Evolutionary conservation across 2,113 vertebrate genomes (phyloP).

Genomic region (Bolborhynchus lineola): DNA sequence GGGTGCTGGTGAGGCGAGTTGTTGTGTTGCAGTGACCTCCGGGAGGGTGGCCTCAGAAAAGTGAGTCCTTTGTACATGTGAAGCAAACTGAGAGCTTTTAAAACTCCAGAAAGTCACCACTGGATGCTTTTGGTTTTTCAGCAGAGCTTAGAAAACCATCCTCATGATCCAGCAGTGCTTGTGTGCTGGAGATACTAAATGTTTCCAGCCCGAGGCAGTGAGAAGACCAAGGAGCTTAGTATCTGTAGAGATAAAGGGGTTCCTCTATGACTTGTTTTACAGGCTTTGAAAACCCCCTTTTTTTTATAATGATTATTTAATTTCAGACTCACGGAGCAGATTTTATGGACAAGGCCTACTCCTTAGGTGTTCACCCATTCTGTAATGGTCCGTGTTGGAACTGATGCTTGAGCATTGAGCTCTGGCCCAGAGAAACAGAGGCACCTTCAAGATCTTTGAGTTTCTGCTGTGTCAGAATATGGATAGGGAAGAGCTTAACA

Average conservation of each 20-base stretch:
- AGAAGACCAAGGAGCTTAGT: neutral
- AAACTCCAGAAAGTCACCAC: neutral
- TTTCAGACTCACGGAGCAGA: neutral
- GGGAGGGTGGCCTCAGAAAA: neutral
- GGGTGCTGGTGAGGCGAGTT: neutral
- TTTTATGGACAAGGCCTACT: neutral
- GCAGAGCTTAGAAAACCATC: neutral
- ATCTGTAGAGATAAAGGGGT: neutral
- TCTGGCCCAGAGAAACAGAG: neutral
- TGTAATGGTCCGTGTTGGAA: neutral
- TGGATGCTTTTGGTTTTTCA: neutral
- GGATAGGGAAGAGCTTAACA: neutral
- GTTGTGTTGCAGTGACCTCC: neutral
- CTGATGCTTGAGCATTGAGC: neutral
- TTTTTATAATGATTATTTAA: neutral
- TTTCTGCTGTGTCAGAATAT: neutral
- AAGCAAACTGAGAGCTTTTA: neutral
- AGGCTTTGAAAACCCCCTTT: conserved; percentile 16
- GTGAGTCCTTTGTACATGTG: rapidly evolving
- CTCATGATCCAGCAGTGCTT: neutral
- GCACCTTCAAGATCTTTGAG: neutral
- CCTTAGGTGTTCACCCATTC: neutral
- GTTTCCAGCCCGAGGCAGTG: neutral
- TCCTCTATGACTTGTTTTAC: conserved; percentile 1
- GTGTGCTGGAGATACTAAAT: neutral